phyloP scores from a whole-genome alignment of 2,888 invertebrate genomes.

The Drosophila incognita region DNA sequence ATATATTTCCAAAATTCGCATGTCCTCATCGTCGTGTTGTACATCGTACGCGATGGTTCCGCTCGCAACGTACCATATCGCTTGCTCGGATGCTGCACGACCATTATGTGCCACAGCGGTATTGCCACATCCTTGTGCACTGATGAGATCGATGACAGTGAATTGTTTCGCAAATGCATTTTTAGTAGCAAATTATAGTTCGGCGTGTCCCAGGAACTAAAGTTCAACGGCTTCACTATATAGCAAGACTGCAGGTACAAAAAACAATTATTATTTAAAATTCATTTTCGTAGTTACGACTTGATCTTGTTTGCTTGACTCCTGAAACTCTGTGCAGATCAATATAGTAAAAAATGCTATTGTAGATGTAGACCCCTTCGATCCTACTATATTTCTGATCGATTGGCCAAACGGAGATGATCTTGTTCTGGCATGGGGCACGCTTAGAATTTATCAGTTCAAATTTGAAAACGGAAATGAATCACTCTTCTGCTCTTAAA shows the following conservation, averaged over 20 bases:
- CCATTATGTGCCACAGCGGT: conserved; percentile 71
- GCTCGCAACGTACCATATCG: not conserved
- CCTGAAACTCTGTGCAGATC: too few relatives aligned
- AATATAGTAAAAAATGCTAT: not conserved
- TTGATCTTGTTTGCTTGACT: not conserved
- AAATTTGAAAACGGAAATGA: not conserved
- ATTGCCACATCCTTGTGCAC: conserved; percentile 69
- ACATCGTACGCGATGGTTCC: conserved; percentile 60
- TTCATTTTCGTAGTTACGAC: not conserved
- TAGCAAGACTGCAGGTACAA: conserved; percentile 66
- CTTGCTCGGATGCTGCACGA: conserved; percentile 64
- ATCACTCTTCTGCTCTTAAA: not conserved
- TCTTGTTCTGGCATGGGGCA: not conserved
- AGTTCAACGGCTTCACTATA: conserved; percentile 61
- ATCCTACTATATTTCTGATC: not conserved
- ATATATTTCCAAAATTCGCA: conserved; percentile 77
- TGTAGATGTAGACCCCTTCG: not conserved
- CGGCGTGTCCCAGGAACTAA: conserved; percentile 60
- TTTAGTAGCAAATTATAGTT: conserved; percentile 61
- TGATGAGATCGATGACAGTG: conserved; percentile 67
- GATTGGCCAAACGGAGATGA: not conserved
- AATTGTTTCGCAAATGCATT: conserved; percentile 62
- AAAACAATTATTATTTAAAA: not conserved
- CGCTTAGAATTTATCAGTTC: not conserved
- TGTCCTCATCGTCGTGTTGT: conserved; percentile 66